Percentiles rank a stretch among this genome's conserved stretches.
phyloP scores from a whole-genome alignment of 1,140 invertebrate species.

The Neuroterus valhalla region DNA sequence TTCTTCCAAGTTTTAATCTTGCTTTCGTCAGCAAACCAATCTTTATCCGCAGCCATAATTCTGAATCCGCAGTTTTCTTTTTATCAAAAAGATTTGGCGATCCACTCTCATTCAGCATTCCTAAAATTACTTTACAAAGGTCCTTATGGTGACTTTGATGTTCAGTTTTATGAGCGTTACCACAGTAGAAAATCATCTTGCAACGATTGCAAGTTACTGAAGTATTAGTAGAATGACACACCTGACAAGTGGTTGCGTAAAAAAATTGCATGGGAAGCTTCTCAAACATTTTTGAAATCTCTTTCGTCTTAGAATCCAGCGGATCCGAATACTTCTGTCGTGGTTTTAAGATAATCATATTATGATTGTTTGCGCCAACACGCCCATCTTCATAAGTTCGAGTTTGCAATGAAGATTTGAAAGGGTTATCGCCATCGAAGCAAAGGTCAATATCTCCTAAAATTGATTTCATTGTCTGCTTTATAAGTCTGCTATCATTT shows the following conservation, averaged over 20 bases:
- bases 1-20: neutral
- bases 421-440: too few species aligned
- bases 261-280: neutral
- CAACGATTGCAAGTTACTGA: neutral
- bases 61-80: neutral
- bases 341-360: too few species aligned
- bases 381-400: too few species aligned
- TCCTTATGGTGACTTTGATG: neutral
- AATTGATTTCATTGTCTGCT: too few species aligned
- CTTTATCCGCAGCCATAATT: neutral
- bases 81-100: neutral
- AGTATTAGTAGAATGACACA: neutral
- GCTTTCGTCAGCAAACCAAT: neutral
- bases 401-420: too few species aligned
- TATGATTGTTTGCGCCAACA: too few species aligned
- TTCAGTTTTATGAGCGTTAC: neutral
- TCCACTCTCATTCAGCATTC: neutral
- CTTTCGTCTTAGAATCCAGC: neutral
- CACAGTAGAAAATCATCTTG: constrained; percentile 5
- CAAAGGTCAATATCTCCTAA: too few species aligned
- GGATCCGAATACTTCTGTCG: neutral
- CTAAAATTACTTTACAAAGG: neutral
- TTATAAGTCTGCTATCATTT: too few species aligned
- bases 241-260: neutral
- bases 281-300: neutral